A percentile compares a stretch with the other conserved stretches of the same genome.
phyloP scores from a whole-genome alignment of 2,113 vertebrate species.

The Haliaeetus leucogaster region DNA sequence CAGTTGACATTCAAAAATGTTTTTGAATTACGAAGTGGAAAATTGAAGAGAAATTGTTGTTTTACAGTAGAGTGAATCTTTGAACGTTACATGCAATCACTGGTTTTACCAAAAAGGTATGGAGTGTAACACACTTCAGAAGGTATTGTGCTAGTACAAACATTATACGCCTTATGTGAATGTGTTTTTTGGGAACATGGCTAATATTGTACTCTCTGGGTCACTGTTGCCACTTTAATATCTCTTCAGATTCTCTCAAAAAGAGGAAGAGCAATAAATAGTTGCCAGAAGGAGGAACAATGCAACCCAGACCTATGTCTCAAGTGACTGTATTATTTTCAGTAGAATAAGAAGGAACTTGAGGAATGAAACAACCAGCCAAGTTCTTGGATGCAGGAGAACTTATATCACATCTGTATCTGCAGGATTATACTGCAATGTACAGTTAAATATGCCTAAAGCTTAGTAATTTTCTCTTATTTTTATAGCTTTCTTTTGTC shows the following conservation, averaged over 20 bases:
- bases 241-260: background rate
- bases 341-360: background rate
- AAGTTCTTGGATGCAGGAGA: background rate
- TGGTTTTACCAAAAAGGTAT: background rate
- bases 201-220: background rate
- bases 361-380: background rate
- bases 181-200: background rate
- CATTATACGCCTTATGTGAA: background rate
- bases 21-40: slow-evolving; percentile 42
- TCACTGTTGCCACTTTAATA: background rate
- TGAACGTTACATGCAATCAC: background rate
- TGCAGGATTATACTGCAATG: background rate
- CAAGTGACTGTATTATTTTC: background rate
- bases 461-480: background rate
- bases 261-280: background rate
- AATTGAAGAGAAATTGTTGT: slow-evolving; percentile 21
- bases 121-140: background rate
- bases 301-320: background rate
- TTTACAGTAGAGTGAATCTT: slow-evolving; percentile 9
- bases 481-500: background rate
- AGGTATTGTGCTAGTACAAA: background rate
- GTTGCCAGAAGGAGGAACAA: background rate
- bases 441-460: background rate
- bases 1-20: background rate
- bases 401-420: background rate